Percentiles rank a stretch among this genome's conserved stretches.
Evolutionary conservation across 1,140 invertebrate genomes (phyloP).

Genomic region (Drosophila bifasciata): DNA sequence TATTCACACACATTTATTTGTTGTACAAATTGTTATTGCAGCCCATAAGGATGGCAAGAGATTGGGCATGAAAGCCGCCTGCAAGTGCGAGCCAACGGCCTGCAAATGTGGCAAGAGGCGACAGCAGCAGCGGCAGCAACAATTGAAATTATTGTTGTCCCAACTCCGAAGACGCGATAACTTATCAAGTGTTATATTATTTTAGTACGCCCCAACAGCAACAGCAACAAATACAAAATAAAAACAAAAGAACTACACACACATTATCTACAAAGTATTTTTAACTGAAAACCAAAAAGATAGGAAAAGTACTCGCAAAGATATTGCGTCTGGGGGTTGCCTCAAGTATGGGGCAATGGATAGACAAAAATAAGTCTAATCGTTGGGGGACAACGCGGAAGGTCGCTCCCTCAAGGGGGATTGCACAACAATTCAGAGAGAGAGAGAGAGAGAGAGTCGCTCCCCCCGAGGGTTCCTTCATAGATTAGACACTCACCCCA

Average conservation of each 20-base stretch:
- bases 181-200: conserved; percentile 76
- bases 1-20: conserved; percentile 13
- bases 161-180: conserved; percentile 68
- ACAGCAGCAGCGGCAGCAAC: conserved; percentile 37
- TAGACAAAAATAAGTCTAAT: conserved; percentile 19
- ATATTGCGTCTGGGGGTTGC: neutral
- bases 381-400: neutral
- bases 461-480: too few species aligned
- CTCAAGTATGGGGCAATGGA: neutral
- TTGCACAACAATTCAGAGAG: too few species aligned
- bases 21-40: conserved; percentile 42
- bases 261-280: conserved; percentile 36
- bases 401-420: conserved; percentile 3
- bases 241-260: conserved; percentile 27
- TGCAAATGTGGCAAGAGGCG: conserved; percentile 60
- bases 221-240: too few species aligned
- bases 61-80: conserved; percentile 45
- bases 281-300: conserved; percentile 29
- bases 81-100: conserved; percentile 62
- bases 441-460: too few species aligned
- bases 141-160: conserved; percentile 55
- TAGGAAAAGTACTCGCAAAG: conserved; percentile 45
- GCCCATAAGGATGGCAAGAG: conserved; percentile 55
- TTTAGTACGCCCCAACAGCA: conserved; percentile 47
- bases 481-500: too few species aligned